phyloP scores from a whole-genome alignment of 2,113 vertebrate genomes.

The Etia nguti region DNA sequence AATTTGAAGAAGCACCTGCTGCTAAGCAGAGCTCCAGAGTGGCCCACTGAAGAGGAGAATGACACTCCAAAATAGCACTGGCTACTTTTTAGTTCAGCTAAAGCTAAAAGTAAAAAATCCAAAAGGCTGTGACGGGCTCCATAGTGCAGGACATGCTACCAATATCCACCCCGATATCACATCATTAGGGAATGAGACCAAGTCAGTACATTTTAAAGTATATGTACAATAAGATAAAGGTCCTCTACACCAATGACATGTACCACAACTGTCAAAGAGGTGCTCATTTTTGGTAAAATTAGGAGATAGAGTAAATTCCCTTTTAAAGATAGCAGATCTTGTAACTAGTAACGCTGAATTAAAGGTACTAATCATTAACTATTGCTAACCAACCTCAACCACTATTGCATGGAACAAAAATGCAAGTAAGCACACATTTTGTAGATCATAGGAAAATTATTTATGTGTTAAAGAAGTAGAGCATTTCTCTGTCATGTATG shows the following conservation, averaged over 20 bases:
- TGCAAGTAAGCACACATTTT: not conserved
- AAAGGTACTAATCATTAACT: not conserved
- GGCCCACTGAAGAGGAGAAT: not conserved
- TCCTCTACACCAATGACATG: not conserved
- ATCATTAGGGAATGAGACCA: not conserved
- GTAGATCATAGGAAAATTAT: fast-evolving
- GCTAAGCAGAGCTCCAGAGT: not conserved
- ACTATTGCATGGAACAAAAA: not conserved
- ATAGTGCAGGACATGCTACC: not conserved
- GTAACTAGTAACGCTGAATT: not conserved
- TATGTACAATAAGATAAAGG: not conserved
- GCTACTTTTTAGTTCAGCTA: not conserved
- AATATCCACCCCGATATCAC: not conserved
- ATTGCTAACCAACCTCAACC: not conserved
- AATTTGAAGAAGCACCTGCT: not conserved
- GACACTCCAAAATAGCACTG: not conserved
- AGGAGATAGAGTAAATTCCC: not conserved
- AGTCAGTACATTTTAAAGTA: not conserved
- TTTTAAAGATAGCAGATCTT: not conserved
- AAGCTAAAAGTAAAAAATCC: not conserved
- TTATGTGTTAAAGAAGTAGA: not conserved
- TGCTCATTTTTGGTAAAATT: not conserved
- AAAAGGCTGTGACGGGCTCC: not conserved
- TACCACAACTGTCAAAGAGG: not conserved
- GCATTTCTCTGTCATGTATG: fast-evolving